These are phyloP conservation scores for Orbicella faveolata DNA, from an alignment of 64 coral and sea anemone species.

Conservation along the genomic window DNA sequence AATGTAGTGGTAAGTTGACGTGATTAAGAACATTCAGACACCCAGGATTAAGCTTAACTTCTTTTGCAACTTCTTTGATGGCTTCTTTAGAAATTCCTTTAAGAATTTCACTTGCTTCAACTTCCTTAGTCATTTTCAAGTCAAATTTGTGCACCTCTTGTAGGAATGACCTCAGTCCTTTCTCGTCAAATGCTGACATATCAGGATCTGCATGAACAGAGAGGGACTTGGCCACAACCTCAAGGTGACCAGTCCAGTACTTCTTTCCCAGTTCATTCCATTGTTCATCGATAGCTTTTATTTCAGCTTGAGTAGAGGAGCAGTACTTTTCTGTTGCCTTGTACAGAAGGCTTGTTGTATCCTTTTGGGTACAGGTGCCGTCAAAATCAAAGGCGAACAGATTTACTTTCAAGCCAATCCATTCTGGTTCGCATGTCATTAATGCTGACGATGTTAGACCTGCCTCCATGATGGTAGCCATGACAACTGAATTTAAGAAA, in stretches of 20 bases:
- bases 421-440: slow-evolving; percentile 59
- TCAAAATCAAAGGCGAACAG: slow-evolving; percentile 97
- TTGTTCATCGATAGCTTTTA: slow-evolving; percentile 55
- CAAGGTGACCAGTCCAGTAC: slow-evolving; percentile 61
- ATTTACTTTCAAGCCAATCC: slow-evolving; percentile 57
- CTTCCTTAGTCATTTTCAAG: slow-evolving; percentile 48
- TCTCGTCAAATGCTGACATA: slow-evolving; percentile 50
- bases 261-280: slow-evolving; percentile 57
- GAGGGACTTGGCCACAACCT: slow-evolving; percentile 38
- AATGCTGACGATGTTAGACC: slow-evolving; percentile 10
- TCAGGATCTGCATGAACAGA: neutral
- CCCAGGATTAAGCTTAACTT: slow-evolving; percentile 71
- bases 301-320: slow-evolving; percentile 37
- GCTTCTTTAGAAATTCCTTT: slow-evolving; percentile 76
- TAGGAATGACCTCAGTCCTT: slow-evolving; percentile 63
- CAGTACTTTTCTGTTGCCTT: slow-evolving; percentile 82
- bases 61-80: slow-evolving; percentile 61
- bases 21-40: slow-evolving; percentile 69
- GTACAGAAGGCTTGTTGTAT: slow-evolving; percentile 77
- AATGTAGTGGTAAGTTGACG: slow-evolving; percentile 77
- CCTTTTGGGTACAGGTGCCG: slow-evolving; percentile 85
- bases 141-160: slow-evolving; percentile 65
- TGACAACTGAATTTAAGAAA: slow-evolving; percentile 34
- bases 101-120: slow-evolving; percentile 84
- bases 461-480: slow-evolving; percentile 46